These are phyloP conservation scores for Irena cyanogastra DNA, from an alignment of 2,113 vertebrate genomes.

Conservation along the genomic window DNA sequence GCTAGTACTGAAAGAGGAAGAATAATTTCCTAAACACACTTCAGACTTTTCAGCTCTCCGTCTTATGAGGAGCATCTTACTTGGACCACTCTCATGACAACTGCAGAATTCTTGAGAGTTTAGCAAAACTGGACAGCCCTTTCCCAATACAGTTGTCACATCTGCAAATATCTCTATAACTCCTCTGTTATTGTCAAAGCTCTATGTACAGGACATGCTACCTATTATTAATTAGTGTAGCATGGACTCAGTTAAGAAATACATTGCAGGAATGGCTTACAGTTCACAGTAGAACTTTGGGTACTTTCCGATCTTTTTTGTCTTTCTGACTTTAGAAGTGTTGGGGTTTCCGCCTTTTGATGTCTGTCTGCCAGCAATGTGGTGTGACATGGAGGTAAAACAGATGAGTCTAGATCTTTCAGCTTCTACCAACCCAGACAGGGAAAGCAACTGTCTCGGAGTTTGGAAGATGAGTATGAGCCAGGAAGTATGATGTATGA, in stretches of 20 bases:
- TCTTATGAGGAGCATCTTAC: not conserved
- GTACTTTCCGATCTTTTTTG: not conserved
- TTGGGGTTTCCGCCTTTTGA: not conserved
- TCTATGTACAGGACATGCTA: not conserved
- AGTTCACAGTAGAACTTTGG: not conserved
- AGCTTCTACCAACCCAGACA: not conserved
- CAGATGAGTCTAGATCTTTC: not conserved
- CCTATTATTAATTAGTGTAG: not conserved
- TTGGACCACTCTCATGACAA: not conserved
- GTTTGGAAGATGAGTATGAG: not conserved
- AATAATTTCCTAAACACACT: not conserved
- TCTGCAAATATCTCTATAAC: not conserved
- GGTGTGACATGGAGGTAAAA: not conserved
- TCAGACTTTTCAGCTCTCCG: not conserved
- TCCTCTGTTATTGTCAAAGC: not conserved
- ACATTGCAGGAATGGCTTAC: not conserved
- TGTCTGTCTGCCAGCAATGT: not conserved
- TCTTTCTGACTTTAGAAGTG: not conserved
- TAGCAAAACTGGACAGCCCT: not conserved
- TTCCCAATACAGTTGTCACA: not conserved
- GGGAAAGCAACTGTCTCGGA: not conserved
- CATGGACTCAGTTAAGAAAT: accelerated
- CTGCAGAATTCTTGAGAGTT: not conserved
- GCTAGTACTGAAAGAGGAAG: not conserved
- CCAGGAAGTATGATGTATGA: not conserved